A percentile compares a stretch with the other conserved stretches of the same genome.
phyloP scores from a whole-genome alignment of 2,888 invertebrate genomes.

The Cheilosia scutellata region DNA sequence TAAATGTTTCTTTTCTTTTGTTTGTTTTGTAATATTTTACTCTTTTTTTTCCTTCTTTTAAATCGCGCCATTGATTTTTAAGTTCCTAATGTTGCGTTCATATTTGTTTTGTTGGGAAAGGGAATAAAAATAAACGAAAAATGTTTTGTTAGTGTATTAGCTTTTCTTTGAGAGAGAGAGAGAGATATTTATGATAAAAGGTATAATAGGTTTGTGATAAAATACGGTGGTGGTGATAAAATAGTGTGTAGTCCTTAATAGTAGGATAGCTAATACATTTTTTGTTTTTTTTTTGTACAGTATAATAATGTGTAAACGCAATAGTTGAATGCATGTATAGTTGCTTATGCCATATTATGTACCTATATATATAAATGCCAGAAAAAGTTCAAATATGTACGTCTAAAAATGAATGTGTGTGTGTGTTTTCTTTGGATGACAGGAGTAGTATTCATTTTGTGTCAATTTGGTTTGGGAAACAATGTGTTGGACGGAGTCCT shows the following conservation, averaged over 20 bases:
- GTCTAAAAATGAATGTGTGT: neutral
- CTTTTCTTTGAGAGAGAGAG: neutral
- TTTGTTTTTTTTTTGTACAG: slow-evolving; percentile 4
- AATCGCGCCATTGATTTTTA: slow-evolving; percentile 48
- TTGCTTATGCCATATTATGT: neutral
- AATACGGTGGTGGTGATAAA: neutral
- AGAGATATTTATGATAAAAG: neutral
- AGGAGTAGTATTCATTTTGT: neutral
- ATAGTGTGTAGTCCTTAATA: neutral
- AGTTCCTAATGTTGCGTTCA: slow-evolving; percentile 58
- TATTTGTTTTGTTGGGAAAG: slow-evolving; percentile 49
- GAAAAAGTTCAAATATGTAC: slow-evolving; percentile 7
- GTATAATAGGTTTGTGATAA: neutral
- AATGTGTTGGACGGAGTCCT: slow-evolving; percentile 17
- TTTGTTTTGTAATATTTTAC: neutral
- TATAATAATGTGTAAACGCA: neutral
- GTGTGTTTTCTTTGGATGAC: slow-evolving; percentile 2
- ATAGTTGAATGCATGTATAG: neutral
- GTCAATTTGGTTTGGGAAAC: neutral
- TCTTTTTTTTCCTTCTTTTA: slow-evolving; percentile 23
- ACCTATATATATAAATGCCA: slow-evolving; percentile 19
- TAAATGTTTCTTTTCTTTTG: neutral
- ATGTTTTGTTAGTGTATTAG: slow-evolving; percentile 56
- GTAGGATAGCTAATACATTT: neutral
- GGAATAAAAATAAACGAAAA: slow-evolving; percentile 58